Evolutionary conservation across 2,797 vertebrate species (phyloP).

Genomic region (Micromesistius poutassou): DNA sequence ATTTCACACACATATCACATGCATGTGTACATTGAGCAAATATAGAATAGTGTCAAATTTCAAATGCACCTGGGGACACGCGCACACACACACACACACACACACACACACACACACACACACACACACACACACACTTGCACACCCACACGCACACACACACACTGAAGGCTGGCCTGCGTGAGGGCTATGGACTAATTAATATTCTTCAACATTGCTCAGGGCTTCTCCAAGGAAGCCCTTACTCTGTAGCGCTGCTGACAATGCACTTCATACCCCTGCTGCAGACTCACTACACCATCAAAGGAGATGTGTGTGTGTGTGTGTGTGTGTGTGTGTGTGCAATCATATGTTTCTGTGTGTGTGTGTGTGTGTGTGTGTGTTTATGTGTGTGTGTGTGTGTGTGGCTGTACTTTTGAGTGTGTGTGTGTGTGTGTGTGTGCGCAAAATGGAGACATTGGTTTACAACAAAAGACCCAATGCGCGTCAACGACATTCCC

Average conservation of each 20-base stretch:
- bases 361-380: not conserved
- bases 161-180: constrained; percentile 30
- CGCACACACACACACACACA: constrained; percentile 3
- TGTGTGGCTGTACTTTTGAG: not conserved
- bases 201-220: constrained; percentile 70
- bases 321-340: constrained; percentile 25
- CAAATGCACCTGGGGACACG: not conserved
- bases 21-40: not conserved
- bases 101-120: not conserved
- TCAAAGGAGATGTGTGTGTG: constrained; percentile 54
- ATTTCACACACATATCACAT: not conserved
- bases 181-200: constrained; percentile 61
- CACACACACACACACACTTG: constrained; percentile 1
- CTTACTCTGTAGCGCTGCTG: constrained; percentile 68
- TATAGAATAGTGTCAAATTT: not conserved
- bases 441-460: not conserved
- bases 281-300: constrained; percentile 70
- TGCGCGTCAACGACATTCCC: not conserved
- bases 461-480: not conserved
- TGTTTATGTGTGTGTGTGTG: not conserved
- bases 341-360: not conserved
- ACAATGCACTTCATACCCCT: constrained; percentile 67
- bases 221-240: constrained; percentile 67
- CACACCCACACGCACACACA: constrained; percentile 2
- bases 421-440: constrained; percentile 7